phyloP scores from a whole-genome alignment of 2,113 vertebrate species.

The Rhineura floridana region DNA sequence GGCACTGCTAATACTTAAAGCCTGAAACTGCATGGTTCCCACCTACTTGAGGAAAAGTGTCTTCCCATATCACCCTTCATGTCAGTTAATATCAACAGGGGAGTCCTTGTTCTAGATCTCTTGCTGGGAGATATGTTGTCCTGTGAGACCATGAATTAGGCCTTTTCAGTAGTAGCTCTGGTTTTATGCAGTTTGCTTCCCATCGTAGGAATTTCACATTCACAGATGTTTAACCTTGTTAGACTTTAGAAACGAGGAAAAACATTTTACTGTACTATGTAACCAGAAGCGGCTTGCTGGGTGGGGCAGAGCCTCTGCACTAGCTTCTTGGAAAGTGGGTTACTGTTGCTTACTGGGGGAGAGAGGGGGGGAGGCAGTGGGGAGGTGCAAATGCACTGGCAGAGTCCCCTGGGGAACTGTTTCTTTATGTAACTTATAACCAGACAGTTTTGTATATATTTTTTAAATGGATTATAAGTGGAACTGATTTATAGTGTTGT shows the following conservation, averaged over 20 bases:
- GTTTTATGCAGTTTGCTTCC: not conserved
- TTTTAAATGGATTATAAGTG: not conserved
- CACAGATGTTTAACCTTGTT: not conserved
- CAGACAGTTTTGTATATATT: not conserved
- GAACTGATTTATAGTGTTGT: not conserved
- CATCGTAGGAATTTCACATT: not conserved
- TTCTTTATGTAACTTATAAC: not conserved
- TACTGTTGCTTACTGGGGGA: no score
- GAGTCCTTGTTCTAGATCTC: not conserved
- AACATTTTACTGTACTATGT: not conserved
- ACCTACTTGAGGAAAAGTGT: not conserved
- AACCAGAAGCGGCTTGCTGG: no score
- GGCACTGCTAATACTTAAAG: not conserved
- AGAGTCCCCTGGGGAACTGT: no score
- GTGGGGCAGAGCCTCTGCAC: no score
- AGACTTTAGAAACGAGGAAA: not conserved
- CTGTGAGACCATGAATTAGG: not conserved
- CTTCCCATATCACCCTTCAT: not conserved
- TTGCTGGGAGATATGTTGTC: not conserved
- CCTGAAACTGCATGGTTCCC: not conserved
- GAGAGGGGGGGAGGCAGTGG: no score
- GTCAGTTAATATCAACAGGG: not conserved
- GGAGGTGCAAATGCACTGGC: no score
- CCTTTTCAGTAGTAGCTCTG: not conserved
- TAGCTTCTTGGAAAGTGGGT: no score